Conservation (phyloP, 2,888 invertebrate species). For the Parnassius glacialis region DNA sequence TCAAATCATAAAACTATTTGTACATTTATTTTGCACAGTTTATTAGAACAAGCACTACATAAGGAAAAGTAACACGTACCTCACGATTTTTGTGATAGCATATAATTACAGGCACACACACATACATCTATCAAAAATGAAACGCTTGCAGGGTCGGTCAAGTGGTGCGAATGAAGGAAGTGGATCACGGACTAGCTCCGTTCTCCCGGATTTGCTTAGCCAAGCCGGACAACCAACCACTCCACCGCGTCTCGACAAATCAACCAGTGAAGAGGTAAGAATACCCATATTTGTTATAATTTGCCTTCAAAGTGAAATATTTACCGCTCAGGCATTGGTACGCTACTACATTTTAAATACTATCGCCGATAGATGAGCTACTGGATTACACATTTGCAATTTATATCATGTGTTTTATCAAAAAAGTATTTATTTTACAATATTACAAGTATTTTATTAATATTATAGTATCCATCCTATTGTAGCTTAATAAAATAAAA, state of each 20-base stretch:
- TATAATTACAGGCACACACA: not conserved
- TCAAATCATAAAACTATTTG: not conserved
- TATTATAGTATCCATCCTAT: conserved; percentile 15
- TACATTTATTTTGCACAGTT: conserved; percentile 12
- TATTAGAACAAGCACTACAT: conserved; percentile 9
- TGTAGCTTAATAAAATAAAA: conserved; percentile 23
- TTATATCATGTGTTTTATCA: conserved; percentile 11
- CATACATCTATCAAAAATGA: not conserved
- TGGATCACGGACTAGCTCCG: conserved; percentile 93
- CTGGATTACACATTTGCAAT: conserved; percentile 15
- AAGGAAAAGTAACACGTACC: not conserved
- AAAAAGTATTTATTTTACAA: conserved; percentile 17
- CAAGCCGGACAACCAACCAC: conserved; percentile 92
- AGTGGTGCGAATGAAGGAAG: conserved; percentile 79
- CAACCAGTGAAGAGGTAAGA: conserved; percentile 96
- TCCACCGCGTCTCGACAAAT: conserved; percentile 94
- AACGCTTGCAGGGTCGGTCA: conserved; percentile 56
- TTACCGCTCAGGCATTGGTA: conserved; percentile 5
- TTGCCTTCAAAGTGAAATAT: conserved; percentile 12
- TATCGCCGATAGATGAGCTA: conserved; percentile 16
- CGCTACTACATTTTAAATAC: conserved; percentile 3
- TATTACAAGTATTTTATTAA: conserved; percentile 16
- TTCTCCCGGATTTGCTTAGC: conserved; percentile 96
- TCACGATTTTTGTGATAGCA: not conserved
- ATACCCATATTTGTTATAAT: conserved; percentile 3